Conservation (phyloP, 1,140 invertebrate species). For the Lethrus apterus region DNA sequence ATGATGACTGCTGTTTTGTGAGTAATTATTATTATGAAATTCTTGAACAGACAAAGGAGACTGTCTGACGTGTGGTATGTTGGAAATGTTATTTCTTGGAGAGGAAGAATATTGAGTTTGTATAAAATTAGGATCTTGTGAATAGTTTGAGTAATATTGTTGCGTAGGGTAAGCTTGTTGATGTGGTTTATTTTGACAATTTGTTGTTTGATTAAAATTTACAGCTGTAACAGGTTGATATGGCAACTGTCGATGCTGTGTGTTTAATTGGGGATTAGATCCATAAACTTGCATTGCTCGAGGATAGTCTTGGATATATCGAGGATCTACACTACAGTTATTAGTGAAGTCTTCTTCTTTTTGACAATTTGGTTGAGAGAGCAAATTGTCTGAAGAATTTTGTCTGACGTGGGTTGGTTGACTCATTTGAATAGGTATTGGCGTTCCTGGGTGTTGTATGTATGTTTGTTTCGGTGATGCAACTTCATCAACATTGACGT, state of each 20-base stretch:
- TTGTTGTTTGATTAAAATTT: conserved; percentile 2
- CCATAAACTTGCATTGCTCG: conserved; percentile 5
- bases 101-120: not conserved
- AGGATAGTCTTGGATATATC: not conserved
- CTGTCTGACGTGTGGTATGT: conserved; percentile 18
- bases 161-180: conserved; percentile 4
- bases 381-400: conserved; percentile 29
- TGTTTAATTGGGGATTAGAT: not conserved
- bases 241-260: conserved; percentile 6
- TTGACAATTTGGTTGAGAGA: conserved; percentile 5
- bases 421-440: no score
- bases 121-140: not conserved
- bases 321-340: not conserved
- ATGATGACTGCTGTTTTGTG: not conserved
- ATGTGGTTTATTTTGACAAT: conserved; percentile 1
- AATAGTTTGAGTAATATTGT: conserved; percentile 4
- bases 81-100: not conserved
- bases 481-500: not conserved
- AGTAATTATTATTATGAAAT: conserved; percentile 5
- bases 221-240: not conserved
- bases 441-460: not conserved
- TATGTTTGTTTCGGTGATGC: no score
- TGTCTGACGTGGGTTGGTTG: conserved; percentile 17
- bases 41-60: conserved; percentile 17
- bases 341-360: not conserved